These are phyloP conservation scores for Synanthedon andrenaeformis DNA, from an alignment of 2,888 invertebrate species.

Conservation along the genomic window DNA sequence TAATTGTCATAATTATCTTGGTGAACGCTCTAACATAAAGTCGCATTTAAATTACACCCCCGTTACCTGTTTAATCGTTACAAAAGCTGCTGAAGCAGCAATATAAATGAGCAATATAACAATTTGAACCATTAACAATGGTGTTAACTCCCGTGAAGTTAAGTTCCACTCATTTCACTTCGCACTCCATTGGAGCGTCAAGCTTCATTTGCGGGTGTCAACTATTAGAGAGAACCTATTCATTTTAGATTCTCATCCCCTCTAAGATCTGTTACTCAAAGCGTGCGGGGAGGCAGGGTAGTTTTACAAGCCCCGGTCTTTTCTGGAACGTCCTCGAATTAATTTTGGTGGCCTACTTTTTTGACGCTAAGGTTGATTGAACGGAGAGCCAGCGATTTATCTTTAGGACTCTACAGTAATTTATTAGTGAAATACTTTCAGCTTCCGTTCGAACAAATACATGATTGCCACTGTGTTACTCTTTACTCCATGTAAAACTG, in stretches of 20 bases:
- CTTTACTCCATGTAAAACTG: too few species aligned
- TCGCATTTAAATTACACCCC: background rate
- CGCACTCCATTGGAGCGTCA: slow-evolving; percentile 33
- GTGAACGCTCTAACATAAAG: background rate
- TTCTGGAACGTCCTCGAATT: slow-evolving; percentile 24
- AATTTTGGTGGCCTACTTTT: slow-evolving; percentile 34
- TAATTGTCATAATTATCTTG: background rate
- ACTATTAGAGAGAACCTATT: slow-evolving; percentile 3
- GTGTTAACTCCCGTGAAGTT: background rate
- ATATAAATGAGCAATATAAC: background rate
- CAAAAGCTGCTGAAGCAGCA: background rate
- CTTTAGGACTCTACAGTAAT: background rate
- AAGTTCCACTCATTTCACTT: slow-evolving; percentile 29
- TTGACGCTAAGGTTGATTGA: slow-evolving; percentile 18
- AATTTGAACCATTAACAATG: background rate
- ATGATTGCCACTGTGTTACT: too few species aligned
- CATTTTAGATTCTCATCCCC: background rate
- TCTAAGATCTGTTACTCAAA: background rate
- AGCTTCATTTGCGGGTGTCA: slow-evolving; percentile 27
- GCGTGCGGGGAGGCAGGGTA: background rate
- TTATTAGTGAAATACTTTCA: background rate
- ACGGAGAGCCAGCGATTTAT: background rate
- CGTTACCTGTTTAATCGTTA: background rate
- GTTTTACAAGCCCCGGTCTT: background rate
- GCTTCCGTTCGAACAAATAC: too few species aligned